Evolutionary conservation across 1,140 invertebrate species (phyloP), one percentile per base, ranked within the genome.

Genomic region (Galendromus occidentalis): DNA sequence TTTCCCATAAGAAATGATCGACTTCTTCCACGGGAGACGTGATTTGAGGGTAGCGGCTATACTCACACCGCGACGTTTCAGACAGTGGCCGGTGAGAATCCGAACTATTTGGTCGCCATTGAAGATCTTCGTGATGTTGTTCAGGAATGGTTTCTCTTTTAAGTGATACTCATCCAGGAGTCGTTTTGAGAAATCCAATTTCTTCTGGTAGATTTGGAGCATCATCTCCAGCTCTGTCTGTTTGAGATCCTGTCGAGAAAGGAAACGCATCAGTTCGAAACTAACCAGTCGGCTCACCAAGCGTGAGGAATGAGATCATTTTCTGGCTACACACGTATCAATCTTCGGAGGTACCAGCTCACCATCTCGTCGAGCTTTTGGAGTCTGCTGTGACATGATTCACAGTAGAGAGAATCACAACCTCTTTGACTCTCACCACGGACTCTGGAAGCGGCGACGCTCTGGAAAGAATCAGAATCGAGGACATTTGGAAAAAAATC

Each of bases 91-190:
- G 14, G 51, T 59, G 25, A 59, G 51, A 25, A 59, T 59, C 6
- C 51, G 51, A 2, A 59, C 51, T 20, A 59, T 59, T 22, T 59
- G 51, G 20, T 59, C 51, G 6, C 51, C 51, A 9, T 59, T 59
- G 51, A 59, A 59, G 22, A 59, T 59, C 9, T 59, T 59, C 14
- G n/a, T 33, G 14, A 59, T 59, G 22, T 59, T 59, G 51, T 59
- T 22, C 25, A 59, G 20, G 25, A 59, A 59, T 9, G 51, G 25
- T 33, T 59, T 59, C 22, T 59, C 51, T 25, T 59, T 59, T 59
- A 33, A 6, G 51, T 59, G 51, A 33, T 59, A 59, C 25, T 59
- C 51, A 25, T 59, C 51, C 51, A 59, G 25, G 14, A 59, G 20
- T 33, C 51, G 51, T 22, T 59, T 59, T 14, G 51, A 59, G 14